Evolutionary conservation across 2,113 vertebrate genomes (phyloP).

Genomic region (Haemorhous mexicanus): DNA sequence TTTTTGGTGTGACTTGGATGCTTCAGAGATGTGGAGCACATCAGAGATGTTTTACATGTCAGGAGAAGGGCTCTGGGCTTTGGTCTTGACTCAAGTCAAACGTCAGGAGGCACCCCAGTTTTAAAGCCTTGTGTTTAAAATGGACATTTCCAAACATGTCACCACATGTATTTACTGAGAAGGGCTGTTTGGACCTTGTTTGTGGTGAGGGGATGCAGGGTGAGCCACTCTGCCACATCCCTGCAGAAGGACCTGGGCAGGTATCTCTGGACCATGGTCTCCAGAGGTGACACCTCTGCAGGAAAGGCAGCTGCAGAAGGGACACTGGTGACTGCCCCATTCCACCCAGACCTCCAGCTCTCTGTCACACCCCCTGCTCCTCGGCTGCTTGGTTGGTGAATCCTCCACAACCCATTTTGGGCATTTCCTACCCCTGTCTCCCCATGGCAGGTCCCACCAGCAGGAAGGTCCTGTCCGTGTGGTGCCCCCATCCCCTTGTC

Average conservation of each 20-base stretch:
- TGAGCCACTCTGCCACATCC: background rate
- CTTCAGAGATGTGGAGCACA: accelerated
- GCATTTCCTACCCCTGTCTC: background rate
- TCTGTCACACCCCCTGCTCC: background rate
- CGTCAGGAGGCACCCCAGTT: accelerated
- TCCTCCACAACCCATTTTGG: accelerated
- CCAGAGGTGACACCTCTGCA: background rate
- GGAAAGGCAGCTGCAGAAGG: background rate
- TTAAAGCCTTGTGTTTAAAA: background rate
- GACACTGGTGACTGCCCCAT: accelerated
- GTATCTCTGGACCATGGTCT: accelerated
- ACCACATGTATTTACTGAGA: background rate
- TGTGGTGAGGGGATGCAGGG: background rate
- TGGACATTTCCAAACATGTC: accelerated
- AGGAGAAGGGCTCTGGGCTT: background rate
- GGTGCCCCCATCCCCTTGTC: background rate
- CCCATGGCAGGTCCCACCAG: background rate
- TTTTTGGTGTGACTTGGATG: background rate
- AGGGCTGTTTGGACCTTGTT: background rate
- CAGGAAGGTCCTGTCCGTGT: background rate
- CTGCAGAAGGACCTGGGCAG: background rate
- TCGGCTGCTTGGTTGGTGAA: accelerated
- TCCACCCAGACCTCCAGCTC: background rate
- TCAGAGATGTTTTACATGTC: accelerated
- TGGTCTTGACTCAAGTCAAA: background rate